These are phyloP conservation scores for Lycaon pictus DNA, from an alignment of 2,113 vertebrate species.

Conservation along the genomic window DNA sequence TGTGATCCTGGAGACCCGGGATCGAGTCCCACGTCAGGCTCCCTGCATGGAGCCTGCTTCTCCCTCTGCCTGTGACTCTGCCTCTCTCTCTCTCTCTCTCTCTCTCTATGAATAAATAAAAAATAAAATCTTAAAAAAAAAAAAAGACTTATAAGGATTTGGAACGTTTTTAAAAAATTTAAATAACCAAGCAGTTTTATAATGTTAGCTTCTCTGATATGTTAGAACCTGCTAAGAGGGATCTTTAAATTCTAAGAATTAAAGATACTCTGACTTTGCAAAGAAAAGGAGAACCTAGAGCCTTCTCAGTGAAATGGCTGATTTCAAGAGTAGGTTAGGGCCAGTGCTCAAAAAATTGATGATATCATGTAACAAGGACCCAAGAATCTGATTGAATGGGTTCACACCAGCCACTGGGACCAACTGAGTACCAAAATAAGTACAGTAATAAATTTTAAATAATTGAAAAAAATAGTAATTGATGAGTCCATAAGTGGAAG, in stretches of 20 bases:
- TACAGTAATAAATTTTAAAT: conserved; percentile 15
- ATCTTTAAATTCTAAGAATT: conserved; percentile 38
- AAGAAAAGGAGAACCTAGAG: not conserved
- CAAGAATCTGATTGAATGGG: not conserved
- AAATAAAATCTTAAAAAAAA: no score
- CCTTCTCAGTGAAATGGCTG: not conserved
- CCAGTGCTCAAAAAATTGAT: not conserved
- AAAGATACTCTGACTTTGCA: conserved; percentile 18
- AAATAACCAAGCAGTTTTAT: not conserved
- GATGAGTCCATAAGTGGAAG: not conserved
- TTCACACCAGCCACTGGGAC: not conserved
- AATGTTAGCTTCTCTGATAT: not conserved
- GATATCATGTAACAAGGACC: not conserved
- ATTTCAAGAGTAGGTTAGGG: not conserved
- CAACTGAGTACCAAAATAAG: not conserved
- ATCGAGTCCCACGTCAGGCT: no score
- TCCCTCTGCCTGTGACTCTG: no score
- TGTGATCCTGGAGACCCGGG: no score
- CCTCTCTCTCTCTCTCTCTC: no score
- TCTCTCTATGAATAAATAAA: no score
- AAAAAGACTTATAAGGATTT: no score
- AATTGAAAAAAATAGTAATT: conserved; percentile 33
- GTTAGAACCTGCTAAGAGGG: conserved; percentile 3
- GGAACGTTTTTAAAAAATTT: not conserved
- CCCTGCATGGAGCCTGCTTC: no score